These are phyloP conservation scores for Fistularia tabacaria DNA, from an alignment of 2,797 vertebrate genomes.

Conservation along the genomic window DNA sequence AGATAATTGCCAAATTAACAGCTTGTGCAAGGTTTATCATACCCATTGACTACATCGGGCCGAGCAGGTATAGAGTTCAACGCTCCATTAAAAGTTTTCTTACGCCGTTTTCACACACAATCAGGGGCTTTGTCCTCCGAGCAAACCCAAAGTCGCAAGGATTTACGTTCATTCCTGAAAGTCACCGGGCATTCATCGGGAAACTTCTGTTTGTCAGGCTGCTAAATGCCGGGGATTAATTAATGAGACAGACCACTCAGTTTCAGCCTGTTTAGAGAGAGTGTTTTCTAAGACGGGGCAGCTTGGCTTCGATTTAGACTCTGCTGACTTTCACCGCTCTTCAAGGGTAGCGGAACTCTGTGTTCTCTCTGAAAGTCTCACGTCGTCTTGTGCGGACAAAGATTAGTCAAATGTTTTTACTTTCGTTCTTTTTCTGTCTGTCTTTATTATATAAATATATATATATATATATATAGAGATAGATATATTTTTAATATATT, in stretches of 20 bases:
- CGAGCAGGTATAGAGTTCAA: conserved; percentile 39
- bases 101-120: conserved; percentile 41
- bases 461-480: too few species aligned
- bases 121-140: conserved; percentile 56
- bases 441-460: too few species aligned
- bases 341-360: conserved; percentile 41
- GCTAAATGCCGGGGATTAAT: conserved; percentile 68
- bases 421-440: conserved; percentile 4
- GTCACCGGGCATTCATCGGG: conserved; percentile 45
- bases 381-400: background rate
- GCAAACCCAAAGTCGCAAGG: conserved; percentile 65
- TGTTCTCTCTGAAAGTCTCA: conserved; percentile 8
- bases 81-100: conserved; percentile 44
- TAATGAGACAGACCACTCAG: conserved; percentile 58
- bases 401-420: conserved; percentile 27
- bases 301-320: conserved; percentile 46
- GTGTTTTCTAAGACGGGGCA: conserved; percentile 43
- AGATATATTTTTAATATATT: too few species aligned
- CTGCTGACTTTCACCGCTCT: conserved; percentile 60
- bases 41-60: conserved; percentile 12
- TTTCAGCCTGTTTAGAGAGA: conserved; percentile 49
- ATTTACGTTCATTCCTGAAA: conserved; percentile 65
- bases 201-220: conserved; percentile 61
- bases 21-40: background rate
- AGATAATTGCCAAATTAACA: too few species aligned